Conservation (phyloP, 2,113 vertebrate species). For the Chlorodrepanis virens region DNA sequence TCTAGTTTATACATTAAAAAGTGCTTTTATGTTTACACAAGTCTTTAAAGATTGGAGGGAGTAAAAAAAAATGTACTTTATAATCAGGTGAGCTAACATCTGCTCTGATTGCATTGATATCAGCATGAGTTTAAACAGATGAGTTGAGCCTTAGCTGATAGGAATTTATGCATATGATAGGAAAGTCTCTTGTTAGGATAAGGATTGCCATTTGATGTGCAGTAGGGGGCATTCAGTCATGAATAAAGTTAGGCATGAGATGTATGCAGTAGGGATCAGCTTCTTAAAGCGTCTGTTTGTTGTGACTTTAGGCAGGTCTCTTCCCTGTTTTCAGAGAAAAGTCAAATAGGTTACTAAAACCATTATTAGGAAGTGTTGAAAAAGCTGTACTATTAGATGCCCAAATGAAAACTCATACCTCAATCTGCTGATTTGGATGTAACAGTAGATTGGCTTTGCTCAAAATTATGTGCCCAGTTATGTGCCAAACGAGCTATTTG, state of each 20-base stretch:
- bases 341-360: not conserved
- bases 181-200: not conserved
- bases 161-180: not conserved
- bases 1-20: not conserved
- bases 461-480: not conserved
- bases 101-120: not conserved
- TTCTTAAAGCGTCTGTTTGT: not conserved
- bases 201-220: not conserved
- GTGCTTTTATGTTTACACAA: not conserved
- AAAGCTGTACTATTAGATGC: not conserved
- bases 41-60: not conserved
- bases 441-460: not conserved
- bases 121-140: not conserved
- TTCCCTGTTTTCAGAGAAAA: not conserved
- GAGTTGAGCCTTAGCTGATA: not conserved
- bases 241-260: not conserved
- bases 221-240: not conserved
- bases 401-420: not conserved
- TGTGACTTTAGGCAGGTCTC: not conserved
- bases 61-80: not conserved
- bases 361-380: not conserved
- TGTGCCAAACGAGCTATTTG: rapidly evolving
- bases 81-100: not conserved
- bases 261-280: not conserved
- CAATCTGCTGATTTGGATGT: not conserved